A percentile compares a stretch with the other conserved stretches of the same genome.
phyloP scores from a whole-genome alignment of 1,140 invertebrate genomes.

The Pogonomyrmex barbatus region DNA sequence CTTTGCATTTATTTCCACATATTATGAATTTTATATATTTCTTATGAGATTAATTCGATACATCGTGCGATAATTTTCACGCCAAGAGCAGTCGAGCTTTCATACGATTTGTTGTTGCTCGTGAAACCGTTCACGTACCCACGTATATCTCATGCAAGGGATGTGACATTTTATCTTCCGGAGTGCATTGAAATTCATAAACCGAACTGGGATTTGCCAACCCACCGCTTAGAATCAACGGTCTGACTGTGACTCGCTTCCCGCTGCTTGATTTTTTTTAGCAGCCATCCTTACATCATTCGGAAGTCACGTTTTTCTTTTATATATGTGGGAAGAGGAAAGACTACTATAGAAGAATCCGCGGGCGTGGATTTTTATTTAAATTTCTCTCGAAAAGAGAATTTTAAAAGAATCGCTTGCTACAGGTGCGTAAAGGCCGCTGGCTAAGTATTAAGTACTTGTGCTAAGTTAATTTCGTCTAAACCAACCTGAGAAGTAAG shows the following conservation, averaged over 20 bases:
- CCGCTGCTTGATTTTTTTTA: slow-evolving; percentile 29
- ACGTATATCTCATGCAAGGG: background rate
- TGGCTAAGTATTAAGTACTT: slow-evolving; percentile 69
- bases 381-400: slow-evolving; percentile 43
- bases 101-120: background rate
- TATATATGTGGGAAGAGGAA: background rate
- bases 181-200: slow-evolving; percentile 50
- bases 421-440: background rate
- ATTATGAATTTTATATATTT: slow-evolving; percentile 10
- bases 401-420: slow-evolving; percentile 44
- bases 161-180: slow-evolving; percentile 3
- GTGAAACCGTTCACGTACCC: slow-evolving; percentile 2
- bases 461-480: slow-evolving; percentile 62
- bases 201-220: background rate
- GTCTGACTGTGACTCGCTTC: background rate
- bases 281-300: slow-evolving; percentile 23
- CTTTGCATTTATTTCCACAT: background rate
- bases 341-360: background rate
- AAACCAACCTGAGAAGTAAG: slow-evolving; percentile 20
- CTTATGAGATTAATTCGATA: background rate
- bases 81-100: background rate
- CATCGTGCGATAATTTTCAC: background rate
- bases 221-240: slow-evolving; percentile 22
- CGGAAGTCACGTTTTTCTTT: slow-evolving; percentile 48
- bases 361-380: slow-evolving; percentile 30